These are phyloP conservation scores for Loxodonta africana DNA, from an alignment of 2,113 vertebrate genomes.

Conservation along the genomic window DNA sequence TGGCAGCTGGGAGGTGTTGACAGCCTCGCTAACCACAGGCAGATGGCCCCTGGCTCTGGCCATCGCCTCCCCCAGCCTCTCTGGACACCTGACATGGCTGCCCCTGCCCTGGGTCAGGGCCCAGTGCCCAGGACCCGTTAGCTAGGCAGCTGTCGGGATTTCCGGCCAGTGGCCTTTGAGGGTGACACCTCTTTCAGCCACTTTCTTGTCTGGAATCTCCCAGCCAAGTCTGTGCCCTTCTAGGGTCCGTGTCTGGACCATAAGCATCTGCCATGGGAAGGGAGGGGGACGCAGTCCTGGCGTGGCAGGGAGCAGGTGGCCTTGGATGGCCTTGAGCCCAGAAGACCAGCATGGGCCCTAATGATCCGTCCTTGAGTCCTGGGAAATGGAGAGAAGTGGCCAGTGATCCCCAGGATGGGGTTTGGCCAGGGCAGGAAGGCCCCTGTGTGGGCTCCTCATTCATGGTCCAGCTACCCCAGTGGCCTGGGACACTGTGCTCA, in stretches of 20 bases:
- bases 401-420: rapidly evolving
- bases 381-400: background rate
- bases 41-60: slow-evolving; percentile 36
- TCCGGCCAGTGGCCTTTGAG: slow-evolving; percentile 59
- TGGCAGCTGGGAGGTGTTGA: slow-evolving; percentile 70
- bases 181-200: slow-evolving; percentile 34
- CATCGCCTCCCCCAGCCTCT: slow-evolving; percentile 38
- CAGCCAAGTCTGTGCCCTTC: slow-evolving; percentile 19
- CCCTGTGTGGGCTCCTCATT: background rate
- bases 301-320: slow-evolving; percentile 39
- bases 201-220: slow-evolving; percentile 64
- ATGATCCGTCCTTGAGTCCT: background rate
- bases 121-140: slow-evolving; percentile 20
- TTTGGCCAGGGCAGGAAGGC: background rate
- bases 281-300: background rate
- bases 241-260: slow-evolving; percentile 69
- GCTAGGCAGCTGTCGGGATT: slow-evolving; percentile 77
- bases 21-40: slow-evolving; percentile 62
- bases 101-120: slow-evolving; percentile 69
- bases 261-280: slow-evolving; percentile 41
- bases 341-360: background rate
- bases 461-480: background rate
- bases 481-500: background rate
- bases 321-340: slow-evolving; percentile 1
- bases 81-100: slow-evolving; percentile 72